phyloP scores from a whole-genome alignment of 1,140 invertebrate species.

The Dendrolimus kikuchii region DNA sequence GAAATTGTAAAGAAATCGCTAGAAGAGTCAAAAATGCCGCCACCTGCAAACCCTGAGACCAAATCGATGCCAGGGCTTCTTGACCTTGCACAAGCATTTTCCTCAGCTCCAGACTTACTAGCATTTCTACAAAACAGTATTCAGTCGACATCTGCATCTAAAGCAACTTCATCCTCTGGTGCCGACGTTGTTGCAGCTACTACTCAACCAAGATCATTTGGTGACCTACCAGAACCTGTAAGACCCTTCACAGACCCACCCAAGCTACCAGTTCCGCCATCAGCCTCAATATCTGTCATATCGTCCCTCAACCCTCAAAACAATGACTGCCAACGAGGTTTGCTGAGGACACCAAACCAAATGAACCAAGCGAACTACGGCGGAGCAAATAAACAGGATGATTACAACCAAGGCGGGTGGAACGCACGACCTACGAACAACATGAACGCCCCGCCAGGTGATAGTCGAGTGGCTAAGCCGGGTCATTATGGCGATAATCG shows the following conservation, averaged over 20 bases:
- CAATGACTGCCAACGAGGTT: not conserved
- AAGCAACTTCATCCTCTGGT: slow-evolving; percentile 1
- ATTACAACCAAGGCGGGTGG: slow-evolving; percentile 4
- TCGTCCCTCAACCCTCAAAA: slow-evolving; percentile 1
- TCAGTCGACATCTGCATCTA: slow-evolving; percentile 23
- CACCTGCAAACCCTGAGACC: no score
- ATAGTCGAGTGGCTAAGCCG: no score
- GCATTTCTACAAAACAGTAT: slow-evolving; percentile 51
- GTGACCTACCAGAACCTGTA: slow-evolving; percentile 34
- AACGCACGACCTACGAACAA: not conserved
- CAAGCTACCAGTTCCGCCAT: slow-evolving; percentile 4
- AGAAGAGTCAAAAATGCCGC: slow-evolving; percentile 27
- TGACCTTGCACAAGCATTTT: slow-evolving; percentile 26
- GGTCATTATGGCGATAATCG: no score
- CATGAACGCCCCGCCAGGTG: not conserved
- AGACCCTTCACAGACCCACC: not conserved
- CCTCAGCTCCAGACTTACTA: slow-evolving; percentile 49
- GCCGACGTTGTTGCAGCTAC: slow-evolving; percentile 31
- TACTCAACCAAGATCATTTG: slow-evolving; percentile 45
- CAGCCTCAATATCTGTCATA: not conserved
- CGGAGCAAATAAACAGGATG: not conserved
- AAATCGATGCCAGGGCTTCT: not conserved
- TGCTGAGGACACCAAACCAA: not conserved
- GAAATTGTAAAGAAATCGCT: slow-evolving; percentile 62
- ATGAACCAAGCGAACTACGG: not conserved